Evolutionary conservation across 2,888 invertebrate species (phyloP).

Genomic region (Tanypteryx hageni): DNA sequence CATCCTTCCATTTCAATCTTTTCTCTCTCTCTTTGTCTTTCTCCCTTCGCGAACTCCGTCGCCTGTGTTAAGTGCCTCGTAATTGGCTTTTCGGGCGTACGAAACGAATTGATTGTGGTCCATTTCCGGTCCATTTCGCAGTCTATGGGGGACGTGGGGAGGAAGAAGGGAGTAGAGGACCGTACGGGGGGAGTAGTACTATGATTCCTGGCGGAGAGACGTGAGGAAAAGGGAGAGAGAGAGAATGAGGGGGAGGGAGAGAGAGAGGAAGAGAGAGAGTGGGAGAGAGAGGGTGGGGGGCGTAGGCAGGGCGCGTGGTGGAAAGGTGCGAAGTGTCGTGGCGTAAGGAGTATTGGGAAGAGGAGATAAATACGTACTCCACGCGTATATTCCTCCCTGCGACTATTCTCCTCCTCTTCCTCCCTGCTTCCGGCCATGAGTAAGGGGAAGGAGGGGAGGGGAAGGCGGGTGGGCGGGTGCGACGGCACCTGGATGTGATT

Average conservation of each 20-base stretch:
- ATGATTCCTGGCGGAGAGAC: conserved; percentile 2
- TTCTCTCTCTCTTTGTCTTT: too few relatives aligned
- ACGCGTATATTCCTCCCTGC: background rate
- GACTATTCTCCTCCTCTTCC: background rate
- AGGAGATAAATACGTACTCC: background rate
- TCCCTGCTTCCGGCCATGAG: background rate
- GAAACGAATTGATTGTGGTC: conserved; percentile 56
- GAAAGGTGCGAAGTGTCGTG: too few relatives aligned
- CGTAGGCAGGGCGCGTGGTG: too few relatives aligned
- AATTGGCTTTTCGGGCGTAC: conserved; percentile 46
- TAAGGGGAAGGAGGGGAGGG: background rate
- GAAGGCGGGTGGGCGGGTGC: too few relatives aligned
- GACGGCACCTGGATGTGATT: too few relatives aligned
- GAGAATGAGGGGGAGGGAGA: background rate
- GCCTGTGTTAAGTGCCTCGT: background rate
- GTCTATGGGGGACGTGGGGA: background rate
- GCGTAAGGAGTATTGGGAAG: background rate
- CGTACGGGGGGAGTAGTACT: background rate
- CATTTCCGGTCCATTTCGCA: conserved; percentile 32
- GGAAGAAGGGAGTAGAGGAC: background rate
- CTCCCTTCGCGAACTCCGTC: background rate
- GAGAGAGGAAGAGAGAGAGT: background rate
- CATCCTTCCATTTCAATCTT: background rate
- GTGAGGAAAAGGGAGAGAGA: background rate
- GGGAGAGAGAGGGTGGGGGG: background rate